Conservation (phyloP, 2,113 vertebrate genomes). For the Cynoglossus semilaevis region DNA sequence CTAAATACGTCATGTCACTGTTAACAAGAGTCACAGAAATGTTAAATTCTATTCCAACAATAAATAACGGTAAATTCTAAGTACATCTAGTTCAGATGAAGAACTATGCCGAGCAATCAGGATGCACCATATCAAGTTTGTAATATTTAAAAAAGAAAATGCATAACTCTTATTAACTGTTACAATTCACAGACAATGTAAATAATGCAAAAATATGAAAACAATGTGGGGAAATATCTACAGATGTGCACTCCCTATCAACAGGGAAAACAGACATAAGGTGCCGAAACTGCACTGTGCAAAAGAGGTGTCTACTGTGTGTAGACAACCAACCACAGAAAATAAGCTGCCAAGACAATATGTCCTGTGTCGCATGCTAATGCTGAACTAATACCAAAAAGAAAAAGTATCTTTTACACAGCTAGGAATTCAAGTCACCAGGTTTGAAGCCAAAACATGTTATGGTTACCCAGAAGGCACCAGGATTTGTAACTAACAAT, state of each 20-base stretch:
- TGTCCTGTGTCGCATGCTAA: constrained; percentile 59
- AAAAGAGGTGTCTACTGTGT: constrained; percentile 73
- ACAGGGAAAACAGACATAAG: constrained; percentile 57
- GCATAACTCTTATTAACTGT: constrained; percentile 55
- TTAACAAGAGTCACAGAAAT: constrained; percentile 69
- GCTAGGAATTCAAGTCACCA: constrained; percentile 73
- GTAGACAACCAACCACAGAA: constrained; percentile 64
- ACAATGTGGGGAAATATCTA: constrained; percentile 68
- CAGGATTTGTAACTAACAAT: constrained; percentile 43
- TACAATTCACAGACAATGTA: constrained; percentile 63
- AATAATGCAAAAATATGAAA: constrained; percentile 60
- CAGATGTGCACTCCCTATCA: constrained; percentile 74
- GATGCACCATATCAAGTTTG: constrained; percentile 70
- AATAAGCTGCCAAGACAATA: constrained; percentile 70
- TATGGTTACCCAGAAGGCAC: constrained; percentile 9
- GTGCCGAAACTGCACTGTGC: constrained; percentile 77
- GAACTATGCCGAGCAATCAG: constrained; percentile 70
- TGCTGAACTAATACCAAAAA: constrained; percentile 53
- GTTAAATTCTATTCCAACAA: constrained; percentile 69
- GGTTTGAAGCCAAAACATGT: constrained; percentile 46
- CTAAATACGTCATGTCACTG: constrained; percentile 66
- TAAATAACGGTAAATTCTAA: constrained; percentile 74
- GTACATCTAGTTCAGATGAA: constrained; percentile 66
- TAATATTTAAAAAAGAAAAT: constrained; percentile 58
- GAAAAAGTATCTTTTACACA: constrained; percentile 60